Evolutionary conservation across 2,113 vertebrate genomes (phyloP).

Genomic region (Maccullochella peelii): DNA sequence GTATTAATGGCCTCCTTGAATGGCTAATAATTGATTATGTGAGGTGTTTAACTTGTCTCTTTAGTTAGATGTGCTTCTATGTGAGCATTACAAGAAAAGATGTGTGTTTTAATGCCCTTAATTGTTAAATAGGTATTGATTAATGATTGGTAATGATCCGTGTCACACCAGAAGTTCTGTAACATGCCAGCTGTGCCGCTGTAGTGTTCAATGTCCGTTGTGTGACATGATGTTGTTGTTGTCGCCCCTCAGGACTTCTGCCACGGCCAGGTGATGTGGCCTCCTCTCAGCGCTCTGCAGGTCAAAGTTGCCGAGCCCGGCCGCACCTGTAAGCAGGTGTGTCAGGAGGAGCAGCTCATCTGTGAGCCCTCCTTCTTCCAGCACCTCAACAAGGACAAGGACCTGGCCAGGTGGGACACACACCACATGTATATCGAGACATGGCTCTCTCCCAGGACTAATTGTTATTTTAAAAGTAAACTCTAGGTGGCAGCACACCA

Average conservation of each 20-base stretch:
- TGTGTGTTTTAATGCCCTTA: neutral
- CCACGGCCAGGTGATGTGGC: constrained; percentile 99
- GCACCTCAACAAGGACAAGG: constrained; percentile 98
- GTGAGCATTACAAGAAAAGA: neutral
- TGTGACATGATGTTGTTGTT: neutral
- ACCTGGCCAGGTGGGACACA: constrained; percentile 82
- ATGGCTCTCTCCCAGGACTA: rapidly evolving
- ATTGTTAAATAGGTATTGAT: neutral
- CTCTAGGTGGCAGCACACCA: constrained; percentile 47
- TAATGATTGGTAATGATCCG: neutral
- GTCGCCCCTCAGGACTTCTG: constrained; percentile 92
- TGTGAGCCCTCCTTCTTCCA: constrained; percentile 99
- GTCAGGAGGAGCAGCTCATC: constrained; percentile 97
- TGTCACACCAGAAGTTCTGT: neutral
- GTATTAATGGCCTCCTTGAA: too few species aligned
- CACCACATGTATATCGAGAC: neutral
- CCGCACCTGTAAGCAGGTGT: constrained; percentile 95
- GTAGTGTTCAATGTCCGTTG: neutral
- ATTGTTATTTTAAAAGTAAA: neutral
- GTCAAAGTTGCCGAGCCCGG: constrained; percentile 92
- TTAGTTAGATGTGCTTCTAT: too few species aligned
- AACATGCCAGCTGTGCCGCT: too few species aligned
- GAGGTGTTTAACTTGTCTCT: too few species aligned
- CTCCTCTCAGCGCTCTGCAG: constrained; percentile 92
- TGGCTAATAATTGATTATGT: too few species aligned